Evolutionary conservation across 2,113 vertebrate species (phyloP), one percentile per base, ranked within the genome.

Genomic region (Erythrocebus patas): DNA sequence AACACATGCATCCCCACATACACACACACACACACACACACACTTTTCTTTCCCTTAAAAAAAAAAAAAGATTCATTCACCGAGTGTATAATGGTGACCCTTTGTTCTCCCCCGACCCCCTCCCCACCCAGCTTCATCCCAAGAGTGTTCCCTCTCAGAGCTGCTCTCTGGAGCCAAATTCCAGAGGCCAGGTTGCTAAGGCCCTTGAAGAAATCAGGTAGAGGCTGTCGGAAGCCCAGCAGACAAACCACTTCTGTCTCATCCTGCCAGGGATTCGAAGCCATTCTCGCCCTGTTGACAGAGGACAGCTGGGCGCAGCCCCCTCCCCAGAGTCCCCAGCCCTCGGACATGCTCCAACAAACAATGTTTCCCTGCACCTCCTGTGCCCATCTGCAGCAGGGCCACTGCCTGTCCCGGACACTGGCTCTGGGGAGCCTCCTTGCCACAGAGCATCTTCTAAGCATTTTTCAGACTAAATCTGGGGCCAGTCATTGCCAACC

Each of bases 171-270:
- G 75, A 97, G 97, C 96, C 97, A 88, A 92, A 95, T 96, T 97
- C 97, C 96, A 83, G 89, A 96, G 96, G 68, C 30, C 0, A 76
- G 93, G 97, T 97, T 97, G 97, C 96, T 96, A 97, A 94, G 97
- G 92, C 80, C 75, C 48, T 81, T 30, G 55, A 84, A 96, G 81
- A 32, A 83, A 66, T 95, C 97, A 98, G 97, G 97, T 97, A 93
- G 91, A 94, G 86, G 95, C 95, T 61, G 30, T 78, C 40, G 50
- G 79, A 59, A 57, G 91, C 87, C 79, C 40, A 40, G 76, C 45
- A 96, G 96, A 97, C 95, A 97, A 48, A 40, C 87, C 2, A 3
- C 95, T 68, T 97, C 95, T 96, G 95, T 93, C 92, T 83, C 22
- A 2, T 95, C 89, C 96, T 87, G 91, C 88, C 86, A 64, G 72